A percentile compares a stretch with the other conserved stretches of the same genome.
phyloP scores from a whole-genome alignment of 2,113 vertebrate genomes.

The Alexandromys fortis region DNA sequence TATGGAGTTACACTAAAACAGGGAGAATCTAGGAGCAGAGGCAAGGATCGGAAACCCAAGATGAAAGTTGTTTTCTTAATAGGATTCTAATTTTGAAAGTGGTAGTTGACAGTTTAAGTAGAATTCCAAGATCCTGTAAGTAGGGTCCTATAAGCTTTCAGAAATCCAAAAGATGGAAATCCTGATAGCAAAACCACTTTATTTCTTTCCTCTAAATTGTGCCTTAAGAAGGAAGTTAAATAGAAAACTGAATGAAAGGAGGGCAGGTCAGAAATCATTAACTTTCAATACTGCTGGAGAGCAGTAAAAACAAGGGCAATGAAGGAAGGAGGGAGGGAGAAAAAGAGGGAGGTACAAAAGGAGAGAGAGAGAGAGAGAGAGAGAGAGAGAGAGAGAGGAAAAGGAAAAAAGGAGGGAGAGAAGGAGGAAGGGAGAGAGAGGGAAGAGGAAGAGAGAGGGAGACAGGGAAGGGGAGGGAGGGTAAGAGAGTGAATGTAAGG shows the following conservation, averaged over 20 bases:
- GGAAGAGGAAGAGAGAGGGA: neutral
- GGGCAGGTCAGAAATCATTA: neutral
- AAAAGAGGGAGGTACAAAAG: neutral
- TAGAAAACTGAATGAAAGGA: neutral
- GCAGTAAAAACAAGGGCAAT: neutral
- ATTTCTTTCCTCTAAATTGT: neutral
- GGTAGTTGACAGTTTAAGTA: conserved; percentile 5
- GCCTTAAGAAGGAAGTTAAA: neutral
- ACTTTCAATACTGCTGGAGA: neutral
- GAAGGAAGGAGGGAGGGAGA: neutral
- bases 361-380: too few species aligned
- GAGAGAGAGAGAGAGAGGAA: too few species aligned
- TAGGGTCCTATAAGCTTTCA: neutral
- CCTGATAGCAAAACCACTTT: neutral
- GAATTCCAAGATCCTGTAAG: neutral
- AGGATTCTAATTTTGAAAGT: neutral
- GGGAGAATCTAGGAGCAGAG: neutral
- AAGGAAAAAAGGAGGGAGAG: fast-evolving
- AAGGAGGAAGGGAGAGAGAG: neutral
- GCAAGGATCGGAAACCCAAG: neutral
- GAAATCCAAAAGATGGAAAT: neutral
- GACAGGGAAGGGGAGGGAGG: neutral
- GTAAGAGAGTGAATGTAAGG: neutral
- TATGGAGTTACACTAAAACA: neutral
- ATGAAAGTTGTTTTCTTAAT: conserved; percentile 28